These are phyloP conservation scores for Sebastes taczanowskii DNA, from an alignment of 2,797 vertebrate genomes.

Conservation along the genomic window DNA sequence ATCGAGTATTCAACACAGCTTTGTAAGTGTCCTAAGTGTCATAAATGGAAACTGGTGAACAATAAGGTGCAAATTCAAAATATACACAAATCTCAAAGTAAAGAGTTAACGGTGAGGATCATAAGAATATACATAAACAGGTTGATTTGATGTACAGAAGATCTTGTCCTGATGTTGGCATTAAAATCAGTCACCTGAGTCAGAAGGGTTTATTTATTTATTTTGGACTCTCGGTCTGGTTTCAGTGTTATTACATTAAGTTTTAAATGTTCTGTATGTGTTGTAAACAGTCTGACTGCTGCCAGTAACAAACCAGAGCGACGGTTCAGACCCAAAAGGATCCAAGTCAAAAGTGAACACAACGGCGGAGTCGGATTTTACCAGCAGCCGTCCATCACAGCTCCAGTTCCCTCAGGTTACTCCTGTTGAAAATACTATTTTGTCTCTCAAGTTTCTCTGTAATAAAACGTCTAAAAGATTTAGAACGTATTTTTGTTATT, in stretches of 20 bases:
- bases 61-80: no score
- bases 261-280: not conserved
- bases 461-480: not conserved
- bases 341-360: constrained; percentile 66
- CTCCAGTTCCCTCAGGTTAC: constrained; percentile 82
- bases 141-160: not conserved
- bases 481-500: not conserved
- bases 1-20: no score
- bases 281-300: constrained; percentile 79
- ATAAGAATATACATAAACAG: not conserved
- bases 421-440: not conserved
- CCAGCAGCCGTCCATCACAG: constrained; percentile 70
- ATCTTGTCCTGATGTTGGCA: not conserved
- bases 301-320: constrained; percentile 82
- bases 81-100: not conserved
- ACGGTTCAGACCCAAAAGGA: constrained; percentile 81
- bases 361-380: constrained; percentile 80
- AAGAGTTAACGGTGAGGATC: not conserved
- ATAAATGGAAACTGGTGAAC: no score
- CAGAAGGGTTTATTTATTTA: no score
- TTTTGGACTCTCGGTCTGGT: not conserved
- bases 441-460: not conserved
- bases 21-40: no score
- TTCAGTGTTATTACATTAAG: not conserved
- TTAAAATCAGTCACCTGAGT: no score